Base-by-base conservation (phyloP, 2,888 invertebrate genomes). In the Mesorhabditis belari region DNA sequence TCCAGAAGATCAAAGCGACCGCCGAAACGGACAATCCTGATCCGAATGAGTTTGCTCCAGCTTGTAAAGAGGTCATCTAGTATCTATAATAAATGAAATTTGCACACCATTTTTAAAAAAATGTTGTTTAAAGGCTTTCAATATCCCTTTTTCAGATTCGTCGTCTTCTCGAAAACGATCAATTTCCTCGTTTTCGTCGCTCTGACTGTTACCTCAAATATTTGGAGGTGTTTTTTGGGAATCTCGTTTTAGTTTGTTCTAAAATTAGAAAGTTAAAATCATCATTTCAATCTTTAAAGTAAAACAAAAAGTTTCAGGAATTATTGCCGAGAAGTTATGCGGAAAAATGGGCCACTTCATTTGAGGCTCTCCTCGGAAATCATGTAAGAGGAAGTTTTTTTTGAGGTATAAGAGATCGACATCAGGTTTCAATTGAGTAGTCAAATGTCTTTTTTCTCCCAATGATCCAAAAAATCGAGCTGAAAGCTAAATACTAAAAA, bases 151-250 rank as follows among this genome's bases (percentile, higher is more conserved):
- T 58, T 9, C 35, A 76, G 68, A 71, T 79, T 49, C 70, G 65
- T 53, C 67, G 79, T 52, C 66, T 79, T 35, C 66, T 79, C 49
- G 79, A 79, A 60, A 79, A 77, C 62, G 79, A 79, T 57, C 78
- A 80, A 58, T 77, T 80, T 56, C 79, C 79, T 6, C 69, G 78
- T 24, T 79, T 79, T 67, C 70, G 77, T 25, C 73, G 79, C 9
- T 79, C 79, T 3, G 74, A 71, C 4, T 62, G 73, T 49, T 79
- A 77, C 63, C 60, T 79, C 0, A 66, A 69, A 44, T 68, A 62
- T 24, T 58, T 70, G 54, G 65, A 69, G 57, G 51, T n/a, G 12
- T n/a, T n/a, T n/a, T n/a, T n/a, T n/a, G 21, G 21, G 44, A 35
- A n/a, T 9, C 44, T 35, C 12, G 44, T n/a, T n/a, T 21, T 9